phyloP scores from a whole-genome alignment of 2,888 invertebrate species.

The Platerodrilus igneus region DNA sequence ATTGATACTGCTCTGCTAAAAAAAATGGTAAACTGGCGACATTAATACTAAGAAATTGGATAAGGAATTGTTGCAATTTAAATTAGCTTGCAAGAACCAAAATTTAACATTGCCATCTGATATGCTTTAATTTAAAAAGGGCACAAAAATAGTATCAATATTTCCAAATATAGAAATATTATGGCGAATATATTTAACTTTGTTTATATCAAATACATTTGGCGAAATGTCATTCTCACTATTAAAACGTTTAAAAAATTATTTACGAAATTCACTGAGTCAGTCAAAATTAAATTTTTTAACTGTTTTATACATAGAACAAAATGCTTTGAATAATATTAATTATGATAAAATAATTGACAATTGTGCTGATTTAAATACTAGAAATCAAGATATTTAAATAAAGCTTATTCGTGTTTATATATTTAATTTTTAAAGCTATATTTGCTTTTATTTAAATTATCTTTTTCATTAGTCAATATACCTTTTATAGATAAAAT shows the following conservation, averaged over 20 bases:
- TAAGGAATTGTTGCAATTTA: neutral
- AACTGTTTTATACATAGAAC: constrained; percentile 1
- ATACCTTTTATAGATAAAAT: too few relatives aligned
- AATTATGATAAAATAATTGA: constrained; percentile 3
- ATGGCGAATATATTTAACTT: constrained; percentile 9
- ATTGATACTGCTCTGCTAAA: neutral
- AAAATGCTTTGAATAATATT: constrained; percentile 3
- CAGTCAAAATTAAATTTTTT: constrained; percentile 3
- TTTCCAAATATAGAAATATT: constrained; percentile 6
- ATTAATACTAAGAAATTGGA: neutral
- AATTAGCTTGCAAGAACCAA: neutral
- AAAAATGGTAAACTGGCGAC: neutral
- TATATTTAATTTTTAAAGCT: too few relatives aligned
- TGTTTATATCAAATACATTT: constrained; percentile 4
- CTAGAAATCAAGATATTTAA: neutral
- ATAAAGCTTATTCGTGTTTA: too few relatives aligned
- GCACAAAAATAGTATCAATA: neutral
- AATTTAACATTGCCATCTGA: neutral
- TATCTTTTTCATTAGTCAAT: too few relatives aligned
- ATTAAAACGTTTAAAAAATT: constrained; percentile 8
- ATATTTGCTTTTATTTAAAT: too few relatives aligned
- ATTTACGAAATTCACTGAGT: constrained; percentile 7
- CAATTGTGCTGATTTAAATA: neutral
- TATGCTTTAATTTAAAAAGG: neutral
- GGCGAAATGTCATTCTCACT: constrained; percentile 9